phyloP scores from a whole-genome alignment of 1,140 invertebrate species.

The Diuraphis noxia region DNA sequence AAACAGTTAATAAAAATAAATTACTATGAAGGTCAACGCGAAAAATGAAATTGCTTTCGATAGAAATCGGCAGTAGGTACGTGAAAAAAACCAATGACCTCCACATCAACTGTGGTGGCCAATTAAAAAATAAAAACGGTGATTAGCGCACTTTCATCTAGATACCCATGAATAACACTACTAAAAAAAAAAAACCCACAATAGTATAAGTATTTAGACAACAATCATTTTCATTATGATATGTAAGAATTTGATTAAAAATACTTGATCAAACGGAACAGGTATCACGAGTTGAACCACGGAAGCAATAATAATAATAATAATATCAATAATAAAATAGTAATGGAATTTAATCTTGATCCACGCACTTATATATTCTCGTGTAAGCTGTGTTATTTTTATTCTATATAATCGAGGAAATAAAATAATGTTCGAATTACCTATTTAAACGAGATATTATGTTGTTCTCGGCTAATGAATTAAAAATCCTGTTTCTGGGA shows the following conservation, averaged over 20 bases:
- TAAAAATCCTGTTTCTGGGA: not conserved
- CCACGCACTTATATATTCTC: not conserved
- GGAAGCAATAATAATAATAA: not conserved
- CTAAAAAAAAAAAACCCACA: not conserved
- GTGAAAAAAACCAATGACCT: slow-evolving; percentile 5
- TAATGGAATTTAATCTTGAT: not conserved
- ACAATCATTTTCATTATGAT: slow-evolving; percentile 1
- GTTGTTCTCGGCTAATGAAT: not conserved
- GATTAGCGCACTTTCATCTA: slow-evolving; percentile 21
- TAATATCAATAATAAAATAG: too few species aligned
- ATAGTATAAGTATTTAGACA: not conserved
- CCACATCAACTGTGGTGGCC: not conserved
- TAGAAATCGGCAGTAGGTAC: slow-evolving; percentile 16
- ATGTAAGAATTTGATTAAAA: not conserved
- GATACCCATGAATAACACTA: not conserved
- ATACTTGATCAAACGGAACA: not conserved
- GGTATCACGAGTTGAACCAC: not conserved
- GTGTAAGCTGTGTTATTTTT: not conserved
- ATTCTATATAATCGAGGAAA: not conserved
- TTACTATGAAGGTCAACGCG: slow-evolving; percentile 1
- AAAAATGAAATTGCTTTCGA: slow-evolving; percentile 7
- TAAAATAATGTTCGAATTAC: not conserved
- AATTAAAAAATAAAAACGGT: slow-evolving; percentile 14
- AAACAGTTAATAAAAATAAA: not conserved
- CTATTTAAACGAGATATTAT: not conserved